Conservation (phyloP, 2,888 invertebrate genomes). For the Nudaria mundana region DNA sequence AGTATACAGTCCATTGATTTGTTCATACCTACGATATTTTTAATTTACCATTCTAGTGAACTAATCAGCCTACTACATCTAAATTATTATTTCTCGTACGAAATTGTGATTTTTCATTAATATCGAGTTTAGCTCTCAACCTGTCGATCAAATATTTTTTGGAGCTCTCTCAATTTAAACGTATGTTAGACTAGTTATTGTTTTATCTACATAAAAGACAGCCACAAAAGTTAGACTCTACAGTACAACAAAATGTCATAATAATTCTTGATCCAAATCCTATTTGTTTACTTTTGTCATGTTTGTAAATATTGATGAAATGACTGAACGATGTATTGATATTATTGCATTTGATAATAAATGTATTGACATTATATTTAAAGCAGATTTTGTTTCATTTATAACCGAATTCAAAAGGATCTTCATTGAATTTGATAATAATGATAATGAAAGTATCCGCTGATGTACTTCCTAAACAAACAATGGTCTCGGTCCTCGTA, state of each 20-base stretch:
- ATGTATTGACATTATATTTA: slow-evolving; percentile 32
- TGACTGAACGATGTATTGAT: slow-evolving; percentile 40
- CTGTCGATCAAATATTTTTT: slow-evolving; percentile 24
- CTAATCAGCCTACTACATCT: too few relatives aligned
- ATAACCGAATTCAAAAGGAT: too few relatives aligned
- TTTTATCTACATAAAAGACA: slow-evolving; percentile 30
- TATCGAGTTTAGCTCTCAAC: slow-evolving; percentile 24
- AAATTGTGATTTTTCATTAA: too few relatives aligned
- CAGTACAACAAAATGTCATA: slow-evolving; percentile 31
- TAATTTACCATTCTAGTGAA: too few relatives aligned
- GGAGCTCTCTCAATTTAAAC: slow-evolving; percentile 40
- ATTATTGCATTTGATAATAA: slow-evolving; percentile 40
- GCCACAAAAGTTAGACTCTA: slow-evolving; percentile 12
- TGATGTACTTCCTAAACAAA: too few relatives aligned
- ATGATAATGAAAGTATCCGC: too few relatives aligned
- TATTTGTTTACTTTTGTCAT: slow-evolving; percentile 25
- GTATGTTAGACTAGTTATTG: slow-evolving; percentile 20
- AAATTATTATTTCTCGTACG: too few relatives aligned
- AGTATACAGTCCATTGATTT: too few relatives aligned
- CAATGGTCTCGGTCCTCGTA: too few relatives aligned
- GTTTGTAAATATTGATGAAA: slow-evolving; percentile 33
- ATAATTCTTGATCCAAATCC: slow-evolving; percentile 32
- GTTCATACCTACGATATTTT: too few relatives aligned
- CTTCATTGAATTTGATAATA: too few relatives aligned
- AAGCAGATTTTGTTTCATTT: slow-evolving; percentile 30